Evolutionary conservation across 1,140 invertebrate genomes (phyloP).

Genomic region (Euglossa dilemma): DNA sequence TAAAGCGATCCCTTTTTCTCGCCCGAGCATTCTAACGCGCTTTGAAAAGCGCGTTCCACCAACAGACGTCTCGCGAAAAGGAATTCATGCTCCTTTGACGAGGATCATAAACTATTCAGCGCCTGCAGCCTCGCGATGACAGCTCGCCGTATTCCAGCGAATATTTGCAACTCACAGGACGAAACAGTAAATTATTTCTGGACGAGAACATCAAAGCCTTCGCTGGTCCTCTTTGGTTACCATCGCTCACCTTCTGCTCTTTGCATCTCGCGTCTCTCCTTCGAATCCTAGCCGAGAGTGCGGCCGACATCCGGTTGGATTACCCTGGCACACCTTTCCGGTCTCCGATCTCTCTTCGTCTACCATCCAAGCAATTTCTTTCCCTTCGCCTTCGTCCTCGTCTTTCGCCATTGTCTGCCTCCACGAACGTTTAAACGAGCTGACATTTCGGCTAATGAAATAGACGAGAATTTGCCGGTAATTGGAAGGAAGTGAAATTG

Average conservation of each 20-base stretch:
- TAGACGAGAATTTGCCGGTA: background rate
- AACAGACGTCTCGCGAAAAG: background rate
- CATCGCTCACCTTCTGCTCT: background rate
- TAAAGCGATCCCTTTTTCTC: slow-evolving; percentile 10
- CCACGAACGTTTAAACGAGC: background rate
- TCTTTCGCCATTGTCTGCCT: background rate
- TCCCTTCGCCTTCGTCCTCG: background rate
- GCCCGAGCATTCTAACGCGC: background rate
- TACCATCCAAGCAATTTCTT: background rate
- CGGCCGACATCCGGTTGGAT: background rate
- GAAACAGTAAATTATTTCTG: slow-evolving; percentile 57
- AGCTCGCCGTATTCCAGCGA: background rate
- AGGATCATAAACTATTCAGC: slow-evolving; percentile 42
- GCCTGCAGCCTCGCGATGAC: slow-evolving; percentile 6
- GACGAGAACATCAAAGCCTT: slow-evolving; percentile 42
- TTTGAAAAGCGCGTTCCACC: background rate
- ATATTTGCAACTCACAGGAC: slow-evolving; percentile 52
- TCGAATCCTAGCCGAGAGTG: background rate
- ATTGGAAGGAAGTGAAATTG: slow-evolving; percentile 5
- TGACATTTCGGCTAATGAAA: background rate
- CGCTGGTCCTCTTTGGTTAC: background rate
- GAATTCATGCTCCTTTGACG: slow-evolving; percentile 29
- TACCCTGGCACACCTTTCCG: background rate
- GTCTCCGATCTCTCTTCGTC: background rate
- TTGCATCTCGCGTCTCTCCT: background rate